These are phyloP conservation scores for Elmis aenea DNA, from an alignment of 2,888 invertebrate species.

Conservation along the genomic window DNA sequence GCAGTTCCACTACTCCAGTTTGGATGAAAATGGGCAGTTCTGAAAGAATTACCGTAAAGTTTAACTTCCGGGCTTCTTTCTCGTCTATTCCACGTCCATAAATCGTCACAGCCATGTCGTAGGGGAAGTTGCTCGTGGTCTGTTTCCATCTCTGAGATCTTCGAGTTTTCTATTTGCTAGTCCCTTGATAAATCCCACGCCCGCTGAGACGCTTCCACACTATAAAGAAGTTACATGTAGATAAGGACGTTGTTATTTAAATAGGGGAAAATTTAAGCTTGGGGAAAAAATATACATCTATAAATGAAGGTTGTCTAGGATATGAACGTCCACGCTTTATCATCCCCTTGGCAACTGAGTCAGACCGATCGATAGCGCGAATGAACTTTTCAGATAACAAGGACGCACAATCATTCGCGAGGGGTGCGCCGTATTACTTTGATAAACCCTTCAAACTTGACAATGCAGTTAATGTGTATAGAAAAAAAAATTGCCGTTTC, in stretches of 20 bases:
- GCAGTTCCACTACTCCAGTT: constrained; percentile 74
- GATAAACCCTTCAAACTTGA: too few relatives aligned
- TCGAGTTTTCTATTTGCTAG: constrained; percentile 24
- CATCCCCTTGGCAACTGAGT: constrained; percentile 16
- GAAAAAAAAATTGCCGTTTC: too few relatives aligned
- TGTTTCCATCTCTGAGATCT: constrained; percentile 24
- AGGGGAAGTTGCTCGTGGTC: constrained; percentile 34
- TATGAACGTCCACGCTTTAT: too few relatives aligned
- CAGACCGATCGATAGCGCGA: constrained; percentile 26
- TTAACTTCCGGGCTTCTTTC: constrained; percentile 55
- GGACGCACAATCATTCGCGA: constrained; percentile 8
- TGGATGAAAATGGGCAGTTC: constrained; percentile 67
- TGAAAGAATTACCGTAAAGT: constrained; percentile 51
- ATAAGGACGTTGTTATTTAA: too few relatives aligned
- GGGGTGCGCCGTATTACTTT: constrained; percentile 12
- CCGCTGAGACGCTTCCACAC: constrained; percentile 3
- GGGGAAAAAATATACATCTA: too few relatives aligned
- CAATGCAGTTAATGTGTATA: too few relatives aligned
- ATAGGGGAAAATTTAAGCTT: too few relatives aligned
- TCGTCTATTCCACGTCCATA: constrained; percentile 64
- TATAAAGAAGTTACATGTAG: constrained; percentile 1
- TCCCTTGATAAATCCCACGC: constrained; percentile 21
- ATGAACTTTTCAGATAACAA: constrained; percentile 10
- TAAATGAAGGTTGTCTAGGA: too few relatives aligned
- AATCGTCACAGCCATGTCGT: constrained; percentile 56